Percentiles rank a stretch among this genome's conserved stretches.
Conservation (phyloP, 1,140 invertebrate genomes). For the Hormaphis cornu region DNA sequence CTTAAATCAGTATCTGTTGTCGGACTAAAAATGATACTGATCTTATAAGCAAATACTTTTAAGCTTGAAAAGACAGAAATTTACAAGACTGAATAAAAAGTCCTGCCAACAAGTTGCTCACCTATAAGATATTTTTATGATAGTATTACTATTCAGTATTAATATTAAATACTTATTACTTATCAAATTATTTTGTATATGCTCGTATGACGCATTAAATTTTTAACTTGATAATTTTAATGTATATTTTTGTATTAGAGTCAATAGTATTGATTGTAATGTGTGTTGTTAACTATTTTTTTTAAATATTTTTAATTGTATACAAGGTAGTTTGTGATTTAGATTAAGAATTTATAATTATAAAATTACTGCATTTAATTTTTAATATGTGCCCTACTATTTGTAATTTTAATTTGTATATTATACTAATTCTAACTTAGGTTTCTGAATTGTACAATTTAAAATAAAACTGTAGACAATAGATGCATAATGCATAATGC, state of each 20-base stretch:
- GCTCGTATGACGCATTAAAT: background rate
- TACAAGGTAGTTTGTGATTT: slow-evolving; percentile 24
- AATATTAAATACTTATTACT: too few species aligned
- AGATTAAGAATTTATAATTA: slow-evolving; percentile 2
- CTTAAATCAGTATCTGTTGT: background rate
- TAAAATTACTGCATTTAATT: background rate
- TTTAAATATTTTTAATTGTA: background rate
- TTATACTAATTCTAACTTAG: background rate
- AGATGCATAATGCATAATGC: too few species aligned
- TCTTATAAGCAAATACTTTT: background rate
- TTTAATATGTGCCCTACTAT: background rate
- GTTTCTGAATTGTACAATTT: too few species aligned
- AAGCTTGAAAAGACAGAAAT: background rate
- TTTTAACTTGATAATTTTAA: background rate
- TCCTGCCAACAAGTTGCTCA: slow-evolving; percentile 29
- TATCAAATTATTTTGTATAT: background rate
- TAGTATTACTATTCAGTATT: slow-evolving; percentile 1
- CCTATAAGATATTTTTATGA: background rate
- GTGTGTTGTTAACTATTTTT: slow-evolving; percentile 23
- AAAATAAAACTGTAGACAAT: background rate
- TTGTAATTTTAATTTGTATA: background rate
- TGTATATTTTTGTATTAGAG: background rate
- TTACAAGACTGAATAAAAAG: slow-evolving; percentile 26
- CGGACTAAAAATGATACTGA: background rate
- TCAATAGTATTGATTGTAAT: slow-evolving; percentile 1